A percentile compares a stretch with the other conserved stretches of the same genome.
phyloP scores from a whole-genome alignment of 2,888 invertebrate genomes.

The Eristalis pertinax region DNA sequence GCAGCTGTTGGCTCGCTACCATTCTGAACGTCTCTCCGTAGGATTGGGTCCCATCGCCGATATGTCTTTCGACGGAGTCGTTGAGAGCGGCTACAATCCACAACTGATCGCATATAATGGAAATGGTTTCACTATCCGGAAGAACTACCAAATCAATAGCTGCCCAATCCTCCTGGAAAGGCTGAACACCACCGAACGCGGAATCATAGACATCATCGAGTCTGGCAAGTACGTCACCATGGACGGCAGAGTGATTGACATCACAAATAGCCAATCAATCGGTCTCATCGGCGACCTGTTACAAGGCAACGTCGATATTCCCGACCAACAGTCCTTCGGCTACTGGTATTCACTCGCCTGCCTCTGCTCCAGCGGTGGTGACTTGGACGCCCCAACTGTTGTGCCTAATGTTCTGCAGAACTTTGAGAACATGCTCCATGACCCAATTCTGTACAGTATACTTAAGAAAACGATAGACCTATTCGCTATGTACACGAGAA shows the following conservation, averaged over 20 bases:
- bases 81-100: slow-evolving; percentile 85
- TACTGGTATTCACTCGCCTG: slow-evolving; percentile 76
- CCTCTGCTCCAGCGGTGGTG: slow-evolving; percentile 75
- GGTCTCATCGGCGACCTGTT: slow-evolving; percentile 84
- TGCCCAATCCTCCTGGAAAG: slow-evolving; percentile 78
- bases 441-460: slow-evolving; percentile 88
- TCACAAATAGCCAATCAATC: slow-evolving; percentile 81
- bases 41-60: slow-evolving; percentile 86
- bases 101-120: slow-evolving; percentile 86
- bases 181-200: slow-evolving; percentile 78
- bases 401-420: slow-evolving; percentile 86
- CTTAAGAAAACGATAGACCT: slow-evolving; percentile 85
- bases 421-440: slow-evolving; percentile 86
- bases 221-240: slow-evolving; percentile 80
- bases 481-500: slow-evolving; percentile 84
- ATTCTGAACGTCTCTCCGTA: slow-evolving; percentile 88
- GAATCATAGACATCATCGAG: slow-evolving; percentile 82
- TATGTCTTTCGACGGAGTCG: slow-evolving; percentile 82
- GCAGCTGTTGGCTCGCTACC: slow-evolving; percentile 88
- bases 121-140: slow-evolving; percentile 85
- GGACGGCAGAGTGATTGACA: slow-evolving; percentile 76
- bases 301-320: slow-evolving; percentile 82
- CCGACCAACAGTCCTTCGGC: slow-evolving; percentile 77
- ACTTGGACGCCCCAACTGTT: not conserved
- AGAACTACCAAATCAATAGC: slow-evolving; percentile 83